phyloP scores from a whole-genome alignment of 2,888 invertebrate species.

The Lithosia quadra region DNA sequence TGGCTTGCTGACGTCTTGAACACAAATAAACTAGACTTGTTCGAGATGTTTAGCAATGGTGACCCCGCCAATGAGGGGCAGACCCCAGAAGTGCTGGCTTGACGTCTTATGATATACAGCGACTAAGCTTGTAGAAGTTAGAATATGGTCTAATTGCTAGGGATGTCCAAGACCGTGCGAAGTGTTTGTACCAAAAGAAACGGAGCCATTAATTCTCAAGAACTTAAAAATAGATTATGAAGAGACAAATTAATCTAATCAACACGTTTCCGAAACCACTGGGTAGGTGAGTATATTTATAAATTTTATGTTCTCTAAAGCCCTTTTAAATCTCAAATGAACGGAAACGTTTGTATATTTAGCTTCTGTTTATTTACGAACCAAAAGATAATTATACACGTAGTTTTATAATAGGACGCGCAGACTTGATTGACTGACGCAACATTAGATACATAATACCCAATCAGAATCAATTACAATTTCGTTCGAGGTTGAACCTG shows the following conservation, averaged over 20 bases:
- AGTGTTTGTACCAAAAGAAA: no score
- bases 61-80: no score
- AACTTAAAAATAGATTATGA: constrained; percentile 3
- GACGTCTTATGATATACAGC: no score
- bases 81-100: no score
- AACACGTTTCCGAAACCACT: constrained; percentile 15
- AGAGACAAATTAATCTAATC: constrained; percentile 13
- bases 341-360: constrained; percentile 9
- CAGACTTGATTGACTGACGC: not conserved
- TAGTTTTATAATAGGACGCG: not conserved
- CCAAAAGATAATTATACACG: constrained; percentile 5
- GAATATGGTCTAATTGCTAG: no score
- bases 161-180: no score
- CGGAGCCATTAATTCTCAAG: not conserved
- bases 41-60: no score
- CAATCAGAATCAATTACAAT: not conserved
- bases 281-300: constrained; percentile 15
- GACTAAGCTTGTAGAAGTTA: no score
- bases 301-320: constrained; percentile 13
- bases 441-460: not conserved
- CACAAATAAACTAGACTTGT: no score
- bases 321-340: constrained; percentile 17
- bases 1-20: no score
- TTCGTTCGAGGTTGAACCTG: not conserved
- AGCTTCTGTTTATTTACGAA: not conserved